Percentiles rank a stretch among this genome's conserved stretches.
phyloP scores from a whole-genome alignment of 2,888 invertebrate species.

The Dolichomitus sp. region DNA sequence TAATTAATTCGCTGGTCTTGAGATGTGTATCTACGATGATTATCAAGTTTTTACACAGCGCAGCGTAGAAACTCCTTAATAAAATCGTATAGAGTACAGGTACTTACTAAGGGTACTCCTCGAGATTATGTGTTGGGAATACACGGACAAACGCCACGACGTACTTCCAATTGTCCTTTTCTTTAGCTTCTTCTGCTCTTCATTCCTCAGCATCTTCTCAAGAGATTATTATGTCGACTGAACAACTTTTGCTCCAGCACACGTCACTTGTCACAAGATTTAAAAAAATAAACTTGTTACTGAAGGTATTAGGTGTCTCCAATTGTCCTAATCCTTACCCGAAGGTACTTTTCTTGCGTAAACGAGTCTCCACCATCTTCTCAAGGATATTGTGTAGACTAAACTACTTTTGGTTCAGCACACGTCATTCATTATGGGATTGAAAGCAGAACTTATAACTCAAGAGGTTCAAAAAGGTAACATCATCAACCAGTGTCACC shows the following conservation, averaged over 20 bases:
- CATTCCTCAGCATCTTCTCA: neutral
- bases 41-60: conserved; percentile 20
- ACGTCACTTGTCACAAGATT: neutral
- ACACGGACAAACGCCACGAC: neutral
- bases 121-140: neutral
- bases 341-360: neutral
- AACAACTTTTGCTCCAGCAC: neutral
- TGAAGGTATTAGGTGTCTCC: neutral
- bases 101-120: neutral
- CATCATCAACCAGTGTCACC: neutral
- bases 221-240: neutral
- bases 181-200: no score
- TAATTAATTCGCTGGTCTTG: conserved; percentile 44
- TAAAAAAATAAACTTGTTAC: neutral
- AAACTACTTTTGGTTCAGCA: conserved; percentile 2
- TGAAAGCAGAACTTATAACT: neutral
- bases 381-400: neutral
- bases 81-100: neutral
- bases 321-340: neutral
- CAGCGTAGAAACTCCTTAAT: neutral
- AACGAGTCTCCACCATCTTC: neutral
- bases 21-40: conserved; percentile 44
- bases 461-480: neutral
- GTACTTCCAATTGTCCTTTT: no score
- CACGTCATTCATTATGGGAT: neutral